Percentiles rank a stretch among this genome's conserved stretches.
phyloP scores from a whole-genome alignment of 2,797 vertebrate species.

The Darevskia mixta region DNA sequence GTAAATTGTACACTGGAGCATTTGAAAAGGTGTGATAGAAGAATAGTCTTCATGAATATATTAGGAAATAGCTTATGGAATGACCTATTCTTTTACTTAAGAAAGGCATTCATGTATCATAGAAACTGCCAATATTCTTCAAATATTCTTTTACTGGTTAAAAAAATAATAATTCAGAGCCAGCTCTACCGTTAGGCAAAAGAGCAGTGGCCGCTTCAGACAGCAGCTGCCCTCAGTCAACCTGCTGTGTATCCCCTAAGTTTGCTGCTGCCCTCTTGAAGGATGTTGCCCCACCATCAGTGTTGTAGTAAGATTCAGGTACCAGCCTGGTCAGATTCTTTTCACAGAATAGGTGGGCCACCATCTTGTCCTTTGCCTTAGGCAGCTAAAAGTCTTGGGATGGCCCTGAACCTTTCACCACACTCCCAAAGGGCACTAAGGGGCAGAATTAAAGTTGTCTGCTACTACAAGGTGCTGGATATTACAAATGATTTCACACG shows the following conservation, averaged over 20 bases:
- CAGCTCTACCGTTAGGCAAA: not conserved
- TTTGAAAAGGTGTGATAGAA: slow-evolving; percentile 17
- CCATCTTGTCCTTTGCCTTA: not conserved
- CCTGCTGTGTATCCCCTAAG: not conserved
- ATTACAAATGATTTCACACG: slow-evolving; percentile 23
- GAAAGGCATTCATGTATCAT: slow-evolving; percentile 34
- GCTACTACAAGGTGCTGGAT: slow-evolving; percentile 57
- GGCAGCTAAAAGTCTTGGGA: no score
- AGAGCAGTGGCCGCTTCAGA: not conserved
- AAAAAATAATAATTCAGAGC: not conserved
- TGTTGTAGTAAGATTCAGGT: not conserved
- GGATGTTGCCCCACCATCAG: not conserved
- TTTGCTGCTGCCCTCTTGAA: not conserved
- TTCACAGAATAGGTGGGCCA: not conserved
- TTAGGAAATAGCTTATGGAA: slow-evolving; percentile 47
- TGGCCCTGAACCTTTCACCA: not conserved
- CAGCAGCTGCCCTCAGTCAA: not conserved
- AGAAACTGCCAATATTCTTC: slow-evolving; percentile 35
- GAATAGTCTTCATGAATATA: not conserved
- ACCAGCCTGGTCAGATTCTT: not conserved
- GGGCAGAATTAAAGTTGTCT: slow-evolving; percentile 59
- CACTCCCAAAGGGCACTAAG: not conserved
- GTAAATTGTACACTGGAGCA: not conserved
- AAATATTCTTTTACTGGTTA: slow-evolving; percentile 9
- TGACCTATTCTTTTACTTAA: slow-evolving; percentile 11